Evolutionary conservation across 2,797 vertebrate species (phyloP), one percentile per base, ranked within the genome.

Genomic region (Siniperca scherzeri): DNA sequence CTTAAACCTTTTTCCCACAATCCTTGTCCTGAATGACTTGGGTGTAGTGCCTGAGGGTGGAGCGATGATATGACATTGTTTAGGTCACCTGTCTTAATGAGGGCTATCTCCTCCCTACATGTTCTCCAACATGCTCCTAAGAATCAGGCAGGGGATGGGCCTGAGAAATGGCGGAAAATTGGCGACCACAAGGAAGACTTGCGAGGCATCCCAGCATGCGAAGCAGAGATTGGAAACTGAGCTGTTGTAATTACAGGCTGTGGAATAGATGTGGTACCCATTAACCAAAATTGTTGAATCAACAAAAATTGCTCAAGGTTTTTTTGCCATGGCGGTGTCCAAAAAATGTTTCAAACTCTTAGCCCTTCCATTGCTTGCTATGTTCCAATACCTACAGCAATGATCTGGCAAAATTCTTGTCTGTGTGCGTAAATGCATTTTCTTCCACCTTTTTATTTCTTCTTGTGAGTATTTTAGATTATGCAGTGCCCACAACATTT

Each of bases 241-340:
- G 96, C 96, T 96, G 95, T 96, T 96, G 95, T 97, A 96, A 97
- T 97, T 96, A 95, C 93, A 97, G 95, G 95, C 95, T 96, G 87
- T 93, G 94, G 95, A 96, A 96, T 96, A 96, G 95, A 96, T 96
- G 96, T 96, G 96, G 96, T 96, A 95, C 95, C 95, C 94, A 96
- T 96, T 96, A 96, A 96, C 96, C 96, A 95, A 95, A 97, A 96
- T 95, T 95, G 96, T 96, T 96, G 96, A 96, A 96, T 97, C 96
- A 96, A 96, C 96, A 96, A 95, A 97, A 97, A 95, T 92, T 95
- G 93, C 92, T 95, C 92, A 95, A 94, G 94, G 89, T 94, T 96
- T 95, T 87, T 95, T 91, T 95, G 94, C 95, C 95, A 94, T 94
- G 89, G 92, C 42, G 80, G 90, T 92, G 93, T 96, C 94, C 93